phyloP scores from a whole-genome alignment of 2,888 invertebrate species.

The Protula sp. region DNA sequence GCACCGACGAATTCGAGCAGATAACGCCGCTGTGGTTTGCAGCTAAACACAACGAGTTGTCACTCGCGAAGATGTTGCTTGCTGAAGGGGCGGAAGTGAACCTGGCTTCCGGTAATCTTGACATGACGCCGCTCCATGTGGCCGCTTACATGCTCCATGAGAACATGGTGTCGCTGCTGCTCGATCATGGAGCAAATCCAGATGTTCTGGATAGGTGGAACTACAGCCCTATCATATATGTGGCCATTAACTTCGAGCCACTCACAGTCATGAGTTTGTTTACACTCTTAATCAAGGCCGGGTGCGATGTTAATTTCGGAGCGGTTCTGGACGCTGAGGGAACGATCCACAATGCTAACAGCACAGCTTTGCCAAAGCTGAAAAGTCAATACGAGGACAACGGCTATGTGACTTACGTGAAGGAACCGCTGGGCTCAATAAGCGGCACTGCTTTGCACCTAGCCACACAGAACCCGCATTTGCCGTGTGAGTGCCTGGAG shows the following conservation, averaged over 20 bases:
- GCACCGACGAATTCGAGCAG: constrained; percentile 5
- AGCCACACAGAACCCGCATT: constrained; percentile 58
- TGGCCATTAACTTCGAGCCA: constrained; percentile 54
- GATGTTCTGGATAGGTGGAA: constrained; percentile 69
- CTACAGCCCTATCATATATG: constrained; percentile 75
- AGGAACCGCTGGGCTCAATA: constrained; percentile 15
- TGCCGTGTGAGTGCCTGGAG: constrained; percentile 60
- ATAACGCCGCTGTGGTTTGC: constrained; percentile 16
- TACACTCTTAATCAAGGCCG: constrained; percentile 9
- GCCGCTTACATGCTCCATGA: constrained; percentile 11
- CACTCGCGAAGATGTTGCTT: constrained; percentile 4
- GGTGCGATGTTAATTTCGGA: constrained; percentile 17
- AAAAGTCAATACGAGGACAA: constrained; percentile 1
- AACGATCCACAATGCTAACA: background rate
- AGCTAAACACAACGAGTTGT: constrained; percentile 5
- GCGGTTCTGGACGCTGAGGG: constrained; percentile 7
- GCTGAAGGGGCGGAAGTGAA: constrained; percentile 9
- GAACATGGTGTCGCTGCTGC: constrained; percentile 9
- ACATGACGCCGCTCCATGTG: constrained; percentile 18
- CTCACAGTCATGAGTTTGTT: constrained; percentile 7
- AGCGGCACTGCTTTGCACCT: constrained; percentile 19
- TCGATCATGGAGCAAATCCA: constrained; percentile 65
- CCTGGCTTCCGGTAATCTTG: constrained; percentile 7
- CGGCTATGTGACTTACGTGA: constrained; percentile 11
- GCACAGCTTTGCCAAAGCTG: constrained; percentile 8